These are phyloP conservation scores for Antedon mediterranea DNA, from an alignment of 53 echinoderm and acorn worm genomes.

Conservation along the genomic window DNA sequence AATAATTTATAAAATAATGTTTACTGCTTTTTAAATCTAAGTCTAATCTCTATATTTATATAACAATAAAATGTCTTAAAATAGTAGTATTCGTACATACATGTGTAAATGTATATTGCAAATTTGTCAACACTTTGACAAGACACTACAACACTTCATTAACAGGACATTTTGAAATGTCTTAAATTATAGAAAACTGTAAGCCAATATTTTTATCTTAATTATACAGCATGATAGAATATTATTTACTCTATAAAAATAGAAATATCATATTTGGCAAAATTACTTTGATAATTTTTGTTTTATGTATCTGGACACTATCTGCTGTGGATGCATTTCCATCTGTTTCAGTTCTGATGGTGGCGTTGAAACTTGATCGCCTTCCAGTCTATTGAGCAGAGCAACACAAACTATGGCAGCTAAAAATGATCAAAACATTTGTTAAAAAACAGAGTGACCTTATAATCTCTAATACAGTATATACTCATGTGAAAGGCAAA, in stretches of 20 bases:
- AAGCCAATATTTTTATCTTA: too few relatives aligned
- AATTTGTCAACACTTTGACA: too few relatives aligned
- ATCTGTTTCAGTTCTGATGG: constrained; percentile 13
- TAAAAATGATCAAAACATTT: not conserved
- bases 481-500: too few relatives aligned
- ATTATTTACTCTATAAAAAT: not conserved
- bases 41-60: too few relatives aligned
- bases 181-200: too few relatives aligned
- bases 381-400: constrained; percentile 39
- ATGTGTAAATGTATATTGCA: too few relatives aligned
- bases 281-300: constrained; percentile 4
- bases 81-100: too few relatives aligned
- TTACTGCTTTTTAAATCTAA: too few relatives aligned
- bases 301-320: constrained; percentile 33
- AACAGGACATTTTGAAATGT: too few relatives aligned
- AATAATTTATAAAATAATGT: too few relatives aligned
- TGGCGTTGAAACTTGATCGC: constrained; percentile 35
- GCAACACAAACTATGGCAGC: constrained; percentile 54
- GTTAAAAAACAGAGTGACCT: not conserved
- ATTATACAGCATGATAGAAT: not conserved
- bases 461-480: not conserved
- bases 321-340: constrained; percentile 38
- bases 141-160: too few relatives aligned
- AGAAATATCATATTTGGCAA: not conserved
- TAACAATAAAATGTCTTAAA: too few relatives aligned